These are phyloP conservation scores for Danaus melanippus DNA, from an alignment of 1,140 invertebrate genomes.

Conservation along the genomic window DNA sequence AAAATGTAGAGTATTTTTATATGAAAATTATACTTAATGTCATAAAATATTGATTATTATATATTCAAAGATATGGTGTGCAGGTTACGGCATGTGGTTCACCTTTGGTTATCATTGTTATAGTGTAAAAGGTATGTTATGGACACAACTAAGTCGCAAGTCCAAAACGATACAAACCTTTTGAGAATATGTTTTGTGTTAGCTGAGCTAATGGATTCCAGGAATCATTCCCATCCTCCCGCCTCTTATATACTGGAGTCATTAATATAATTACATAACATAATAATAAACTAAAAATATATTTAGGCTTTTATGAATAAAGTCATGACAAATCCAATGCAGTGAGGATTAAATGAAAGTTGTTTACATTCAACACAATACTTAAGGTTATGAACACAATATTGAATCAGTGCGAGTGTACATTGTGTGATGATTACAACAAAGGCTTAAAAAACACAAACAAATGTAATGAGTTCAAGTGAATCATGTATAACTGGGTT, in stretches of 20 bases:
- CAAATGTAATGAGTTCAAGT: too few relatives aligned
- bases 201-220: slow-evolving; percentile 54
- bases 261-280: slow-evolving; percentile 24
- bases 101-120: background rate
- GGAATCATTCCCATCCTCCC: slow-evolving; percentile 33
- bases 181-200: slow-evolving; percentile 40
- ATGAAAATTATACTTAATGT: too few relatives aligned
- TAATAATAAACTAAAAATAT: background rate
- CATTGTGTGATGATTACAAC: too few relatives aligned
- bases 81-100: background rate
- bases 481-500: too few relatives aligned
- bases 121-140: background rate
- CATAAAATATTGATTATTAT: too few relatives aligned
- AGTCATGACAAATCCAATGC: background rate
- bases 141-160: slow-evolving; percentile 16
- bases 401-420: too few relatives aligned
- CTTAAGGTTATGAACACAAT: too few relatives aligned
- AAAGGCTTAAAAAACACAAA: too few relatives aligned
- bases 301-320: background rate
- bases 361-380: too few relatives aligned
- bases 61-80: too few relatives aligned
- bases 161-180: slow-evolving; percentile 42
- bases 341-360: background rate
- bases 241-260: slow-evolving; percentile 40
- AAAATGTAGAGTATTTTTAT: slow-evolving; percentile 1